Percentiles rank a stretch among this genome's conserved stretches.
phyloP scores from a whole-genome alignment of 2,113 vertebrate species.

The Myrmecobius fasciatus region DNA sequence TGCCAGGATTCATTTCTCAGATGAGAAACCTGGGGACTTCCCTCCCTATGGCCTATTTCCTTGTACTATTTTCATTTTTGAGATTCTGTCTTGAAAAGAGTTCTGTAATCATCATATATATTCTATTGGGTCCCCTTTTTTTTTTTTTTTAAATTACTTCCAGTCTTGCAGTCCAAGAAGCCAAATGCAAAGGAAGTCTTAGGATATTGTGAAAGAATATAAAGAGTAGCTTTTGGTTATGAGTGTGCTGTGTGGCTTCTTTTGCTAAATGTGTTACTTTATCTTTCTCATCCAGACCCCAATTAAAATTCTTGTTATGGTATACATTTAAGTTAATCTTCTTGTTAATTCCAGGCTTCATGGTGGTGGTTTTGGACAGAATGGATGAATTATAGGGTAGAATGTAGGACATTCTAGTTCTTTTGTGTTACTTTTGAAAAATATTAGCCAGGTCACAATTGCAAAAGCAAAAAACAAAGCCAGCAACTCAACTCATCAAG shows the following conservation, averaged over 20 bases:
- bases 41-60: background rate
- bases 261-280: background rate
- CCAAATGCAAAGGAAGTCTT: background rate
- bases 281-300: constrained; percentile 24
- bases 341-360: constrained; percentile 24
- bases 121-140: background rate
- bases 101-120: background rate
- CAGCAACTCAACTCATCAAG: background rate
- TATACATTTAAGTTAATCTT: constrained; percentile 33
- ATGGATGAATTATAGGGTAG: constrained; percentile 4
- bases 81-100: constrained; percentile 19
- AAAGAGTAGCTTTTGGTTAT: constrained; percentile 54
- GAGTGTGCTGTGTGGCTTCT: constrained; percentile 38
- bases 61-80: background rate
- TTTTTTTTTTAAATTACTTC: background rate
- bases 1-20: constrained; percentile 51
- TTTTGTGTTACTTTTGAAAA: constrained; percentile 38
- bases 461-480: background rate
- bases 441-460: constrained; percentile 13
- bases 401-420: constrained; percentile 29
- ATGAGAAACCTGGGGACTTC: background rate
- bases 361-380: constrained; percentile 32
- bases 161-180: constrained; percentile 9
- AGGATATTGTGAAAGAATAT: background rate
- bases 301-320: background rate